Evolutionary conservation across 2,797 vertebrate genomes (phyloP).

Genomic region (Acestrorhynchus altus): DNA sequence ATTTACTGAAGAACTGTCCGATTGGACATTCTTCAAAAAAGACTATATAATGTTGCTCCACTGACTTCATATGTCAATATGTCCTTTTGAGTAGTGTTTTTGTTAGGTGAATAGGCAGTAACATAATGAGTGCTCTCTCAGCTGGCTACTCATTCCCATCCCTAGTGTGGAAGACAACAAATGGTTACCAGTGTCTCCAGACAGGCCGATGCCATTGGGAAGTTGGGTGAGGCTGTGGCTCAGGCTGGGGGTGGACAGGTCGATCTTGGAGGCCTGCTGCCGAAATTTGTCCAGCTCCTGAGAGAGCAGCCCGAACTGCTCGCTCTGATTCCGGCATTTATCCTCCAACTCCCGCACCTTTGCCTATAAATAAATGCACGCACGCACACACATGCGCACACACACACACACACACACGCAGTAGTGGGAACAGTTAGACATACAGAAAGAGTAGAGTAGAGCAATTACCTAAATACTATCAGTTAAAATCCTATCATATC

Average conservation of each 20-base stretch:
- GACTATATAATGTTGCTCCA: too few relatives aligned
- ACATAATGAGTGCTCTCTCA: neutral
- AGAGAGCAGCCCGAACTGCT: slow-evolving; percentile 92
- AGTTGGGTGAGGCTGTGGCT: slow-evolving; percentile 76
- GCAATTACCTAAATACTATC: neutral
- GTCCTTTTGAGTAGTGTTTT: neutral
- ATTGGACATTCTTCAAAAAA: too few relatives aligned
- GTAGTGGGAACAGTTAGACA: neutral
- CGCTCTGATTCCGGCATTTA: slow-evolving; percentile 92
- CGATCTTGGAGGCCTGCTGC: slow-evolving; percentile 88
- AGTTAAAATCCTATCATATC: neutral
- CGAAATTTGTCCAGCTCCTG: slow-evolving; percentile 93
- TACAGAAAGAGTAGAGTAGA: neutral
- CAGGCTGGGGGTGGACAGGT: slow-evolving; percentile 79
- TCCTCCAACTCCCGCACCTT: slow-evolving; percentile 94
- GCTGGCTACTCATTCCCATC: neutral
- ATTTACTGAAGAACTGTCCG: too few relatives aligned
- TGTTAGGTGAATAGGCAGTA: neutral
- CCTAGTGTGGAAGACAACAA: neutral
- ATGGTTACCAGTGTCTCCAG: slow-evolving; percentile 78
- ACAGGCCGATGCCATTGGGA: slow-evolving; percentile 78
- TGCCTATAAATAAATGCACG: slow-evolving; percentile 84
- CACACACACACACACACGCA: slow-evolving; percentile 10
- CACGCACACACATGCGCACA: slow-evolving; percentile 7
- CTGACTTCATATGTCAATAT: neutral